These are phyloP conservation scores for Coreius guichenoti DNA, from an alignment of 2,797 vertebrate genomes.

Conservation along the genomic window DNA sequence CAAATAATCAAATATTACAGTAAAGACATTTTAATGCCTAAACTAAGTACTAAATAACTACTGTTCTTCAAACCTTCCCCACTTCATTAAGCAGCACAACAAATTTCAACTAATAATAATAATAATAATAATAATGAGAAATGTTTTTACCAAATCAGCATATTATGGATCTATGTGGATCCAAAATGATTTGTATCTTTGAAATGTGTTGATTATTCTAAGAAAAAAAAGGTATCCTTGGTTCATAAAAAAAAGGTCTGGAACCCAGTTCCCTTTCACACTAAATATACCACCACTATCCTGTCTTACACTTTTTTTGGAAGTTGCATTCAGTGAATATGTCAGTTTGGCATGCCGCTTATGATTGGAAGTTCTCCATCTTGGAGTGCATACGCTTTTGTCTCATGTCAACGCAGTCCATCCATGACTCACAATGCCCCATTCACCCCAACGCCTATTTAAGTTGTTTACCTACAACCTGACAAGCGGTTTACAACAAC, in stretches of 20 bases:
- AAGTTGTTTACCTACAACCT: constrained; percentile 19
- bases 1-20: neutral
- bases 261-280: neutral
- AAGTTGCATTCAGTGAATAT: neutral
- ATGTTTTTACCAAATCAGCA: neutral
- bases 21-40: neutral
- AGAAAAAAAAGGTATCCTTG: neutral
- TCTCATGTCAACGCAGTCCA: constrained; percentile 4
- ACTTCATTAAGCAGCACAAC: neutral
- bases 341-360: neutral
- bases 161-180: neutral
- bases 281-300: neutral
- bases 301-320: neutral
- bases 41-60: neutral
- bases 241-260: neutral
- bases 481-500: neutral
- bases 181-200: neutral
- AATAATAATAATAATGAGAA: neutral
- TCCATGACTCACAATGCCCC: neutral
- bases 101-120: too few species aligned
- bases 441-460: neutral
- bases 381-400: neutral
- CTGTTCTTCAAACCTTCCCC: neutral
- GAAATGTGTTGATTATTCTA: neutral
- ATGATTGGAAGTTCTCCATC: neutral